phyloP scores from a whole-genome alignment of 2,888 invertebrate species.

The Didymodactylos carnosus region DNA sequence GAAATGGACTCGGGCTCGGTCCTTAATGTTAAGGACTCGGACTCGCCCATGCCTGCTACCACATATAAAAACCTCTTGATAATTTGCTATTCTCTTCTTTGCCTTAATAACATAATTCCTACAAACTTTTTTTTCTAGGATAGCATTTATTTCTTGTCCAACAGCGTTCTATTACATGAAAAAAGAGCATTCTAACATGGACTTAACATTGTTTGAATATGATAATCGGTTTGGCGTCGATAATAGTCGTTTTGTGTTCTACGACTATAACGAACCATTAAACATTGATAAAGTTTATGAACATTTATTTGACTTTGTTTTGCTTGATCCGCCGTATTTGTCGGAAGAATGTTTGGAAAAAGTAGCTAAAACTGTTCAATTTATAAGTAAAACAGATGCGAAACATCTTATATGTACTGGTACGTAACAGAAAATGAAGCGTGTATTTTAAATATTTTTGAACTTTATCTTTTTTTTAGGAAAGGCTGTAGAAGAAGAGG shows the following conservation, averaged over 20 bases:
- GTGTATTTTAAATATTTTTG: background rate
- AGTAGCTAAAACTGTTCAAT: conserved; percentile 54
- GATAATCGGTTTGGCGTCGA: conserved; percentile 63
- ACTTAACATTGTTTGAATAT: conserved; percentile 48
- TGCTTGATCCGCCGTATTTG: conserved; percentile 84
- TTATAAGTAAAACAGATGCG: conserved; percentile 43
- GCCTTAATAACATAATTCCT: too few species aligned
- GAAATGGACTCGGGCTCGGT: too few species aligned
- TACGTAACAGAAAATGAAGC: conserved; percentile 16
- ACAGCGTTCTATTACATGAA: conserved; percentile 48
- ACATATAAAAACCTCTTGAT: too few species aligned
- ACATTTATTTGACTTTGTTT: conserved; percentile 53
- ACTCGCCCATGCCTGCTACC: too few species aligned
- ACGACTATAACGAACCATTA: conserved; percentile 58
- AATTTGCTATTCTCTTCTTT: too few species aligned
- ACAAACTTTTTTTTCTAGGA: conserved; percentile 28
- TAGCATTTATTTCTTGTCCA: conserved; percentile 70
- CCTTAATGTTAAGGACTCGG: too few species aligned
- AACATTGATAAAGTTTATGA: background rate
- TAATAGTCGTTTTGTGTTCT: conserved; percentile 52
- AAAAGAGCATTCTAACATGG: conserved; percentile 10
- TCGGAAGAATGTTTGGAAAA: conserved; percentile 74
- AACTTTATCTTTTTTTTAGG: background rate
- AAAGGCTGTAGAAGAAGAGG: background rate
- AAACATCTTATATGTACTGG: conserved; percentile 69